Percentiles rank a stretch among this genome's conserved stretches.
These are phyloP conservation scores for Tenualosa ilisha DNA, from an alignment of 2,797 vertebrate species.

Conservation along the genomic window DNA sequence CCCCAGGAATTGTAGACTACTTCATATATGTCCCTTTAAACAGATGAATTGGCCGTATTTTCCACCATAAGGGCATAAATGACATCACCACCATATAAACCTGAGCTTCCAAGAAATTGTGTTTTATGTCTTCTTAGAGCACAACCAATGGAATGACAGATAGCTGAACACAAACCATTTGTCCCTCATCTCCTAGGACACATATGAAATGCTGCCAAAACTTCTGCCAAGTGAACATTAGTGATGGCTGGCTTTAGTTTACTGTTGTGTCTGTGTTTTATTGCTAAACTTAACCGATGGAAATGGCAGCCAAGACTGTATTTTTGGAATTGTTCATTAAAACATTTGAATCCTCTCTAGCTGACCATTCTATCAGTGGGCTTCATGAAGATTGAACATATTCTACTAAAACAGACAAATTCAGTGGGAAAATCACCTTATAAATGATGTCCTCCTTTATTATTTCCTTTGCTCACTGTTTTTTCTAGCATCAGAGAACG, in stretches of 20 bases:
- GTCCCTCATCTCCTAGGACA: background rate
- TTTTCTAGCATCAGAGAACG: background rate
- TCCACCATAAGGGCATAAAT: background rate
- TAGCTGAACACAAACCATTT: background rate
- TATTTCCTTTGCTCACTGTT: background rate
- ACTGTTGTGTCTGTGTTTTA: background rate
- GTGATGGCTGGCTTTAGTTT: background rate
- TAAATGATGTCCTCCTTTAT: background rate
- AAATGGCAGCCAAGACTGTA: background rate
- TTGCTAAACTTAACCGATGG: background rate
- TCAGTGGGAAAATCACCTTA: background rate
- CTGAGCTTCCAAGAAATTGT: background rate
- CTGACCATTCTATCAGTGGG: background rate
- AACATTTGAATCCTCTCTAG: background rate
- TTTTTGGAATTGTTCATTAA: background rate
- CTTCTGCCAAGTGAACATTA: background rate
- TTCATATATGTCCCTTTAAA: no score
- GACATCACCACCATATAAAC: background rate
- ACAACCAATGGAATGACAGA: background rate
- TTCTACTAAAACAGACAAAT: background rate
- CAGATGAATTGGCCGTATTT: no score
- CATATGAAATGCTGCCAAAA: background rate
- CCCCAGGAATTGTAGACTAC: no score
- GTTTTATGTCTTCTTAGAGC: background rate
- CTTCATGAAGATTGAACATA: background rate